Conservation (phyloP, 2,888 invertebrate species). For the Vandiemenella viatica region DNA sequence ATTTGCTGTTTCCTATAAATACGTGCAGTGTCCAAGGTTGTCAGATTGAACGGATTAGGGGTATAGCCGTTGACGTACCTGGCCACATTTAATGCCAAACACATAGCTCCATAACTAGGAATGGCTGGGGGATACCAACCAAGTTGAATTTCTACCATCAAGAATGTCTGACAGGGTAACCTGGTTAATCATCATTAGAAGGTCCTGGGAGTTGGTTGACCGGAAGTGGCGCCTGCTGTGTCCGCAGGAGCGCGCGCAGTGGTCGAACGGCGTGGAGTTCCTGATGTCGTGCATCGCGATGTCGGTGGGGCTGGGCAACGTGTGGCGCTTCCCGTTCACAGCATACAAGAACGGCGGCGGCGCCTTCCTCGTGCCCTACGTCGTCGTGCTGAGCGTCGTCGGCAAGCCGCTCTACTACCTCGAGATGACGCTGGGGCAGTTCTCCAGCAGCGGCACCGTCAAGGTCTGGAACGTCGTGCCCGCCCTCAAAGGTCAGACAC, state of each 20-base stretch:
- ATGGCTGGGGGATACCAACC: too few species aligned
- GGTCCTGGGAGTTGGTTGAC: too few species aligned
- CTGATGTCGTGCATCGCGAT: conserved; percentile 26
- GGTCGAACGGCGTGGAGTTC: conserved; percentile 26
- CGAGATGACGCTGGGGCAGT: conserved; percentile 71
- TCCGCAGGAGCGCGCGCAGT: conserved; percentile 19
- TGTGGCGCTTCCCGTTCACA: conserved; percentile 23
- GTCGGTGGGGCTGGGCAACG: conserved; percentile 26
- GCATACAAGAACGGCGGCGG: conserved; percentile 27
- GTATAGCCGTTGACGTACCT: too few species aligned
- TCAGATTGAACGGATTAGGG: too few species aligned
- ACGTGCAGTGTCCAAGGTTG: too few species aligned
- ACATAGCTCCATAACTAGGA: too few species aligned
- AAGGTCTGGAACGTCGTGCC: conserved; percentile 38
- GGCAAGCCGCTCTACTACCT: conserved; percentile 72
- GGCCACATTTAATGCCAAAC: too few species aligned
- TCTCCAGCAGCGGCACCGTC: conserved; percentile 61
- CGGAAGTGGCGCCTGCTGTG: too few species aligned
- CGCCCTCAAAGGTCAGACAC: conserved; percentile 6
- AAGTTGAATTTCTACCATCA: too few species aligned
- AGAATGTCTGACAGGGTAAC: too few species aligned
- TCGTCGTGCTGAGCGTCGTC: conserved; percentile 41
- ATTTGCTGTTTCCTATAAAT: too few species aligned
- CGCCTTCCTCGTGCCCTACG: conserved; percentile 26
- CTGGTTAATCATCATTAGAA: too few species aligned